Conservation (phyloP, 2,113 vertebrate species). For the Actinemys pallida region DNA sequence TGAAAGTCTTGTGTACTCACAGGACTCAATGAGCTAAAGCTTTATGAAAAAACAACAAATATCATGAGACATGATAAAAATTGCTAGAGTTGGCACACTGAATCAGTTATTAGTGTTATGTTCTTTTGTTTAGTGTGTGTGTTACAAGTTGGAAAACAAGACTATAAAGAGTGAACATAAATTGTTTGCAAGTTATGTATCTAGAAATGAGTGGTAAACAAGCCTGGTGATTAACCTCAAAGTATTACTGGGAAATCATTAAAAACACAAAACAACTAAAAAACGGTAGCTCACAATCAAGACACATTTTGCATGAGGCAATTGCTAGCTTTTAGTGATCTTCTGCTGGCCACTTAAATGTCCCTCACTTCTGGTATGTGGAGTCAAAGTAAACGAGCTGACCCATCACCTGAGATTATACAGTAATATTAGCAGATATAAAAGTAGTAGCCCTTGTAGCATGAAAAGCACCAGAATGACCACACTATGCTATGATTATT, state of each 20-base stretch:
- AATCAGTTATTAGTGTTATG: neutral
- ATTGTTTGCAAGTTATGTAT: neutral
- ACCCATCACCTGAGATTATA: neutral
- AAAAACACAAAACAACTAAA: neutral
- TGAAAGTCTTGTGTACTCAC: neutral
- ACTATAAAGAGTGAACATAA: neutral
- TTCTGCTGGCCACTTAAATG: neutral
- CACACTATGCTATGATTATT: neutral
- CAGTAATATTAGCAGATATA: neutral
- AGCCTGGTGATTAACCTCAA: neutral
- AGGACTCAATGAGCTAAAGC: neutral
- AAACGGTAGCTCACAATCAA: neutral
- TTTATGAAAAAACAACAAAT: neutral
- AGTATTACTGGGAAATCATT: neutral
- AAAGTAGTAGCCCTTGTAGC: neutral
- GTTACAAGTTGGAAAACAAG: neutral
- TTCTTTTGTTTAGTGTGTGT: neutral
- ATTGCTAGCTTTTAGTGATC: neutral
- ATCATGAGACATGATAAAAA: neutral
- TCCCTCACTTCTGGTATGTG: neutral
- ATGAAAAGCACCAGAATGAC: neutral
- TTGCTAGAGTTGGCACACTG: neutral
- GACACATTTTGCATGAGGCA: neutral
- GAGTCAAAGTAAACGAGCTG: neutral
- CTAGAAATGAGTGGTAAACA: neutral